Evolutionary conservation across 92 coral and sea anemone species (phyloP).

Genomic region (Phymanthus crucifer): DNA sequence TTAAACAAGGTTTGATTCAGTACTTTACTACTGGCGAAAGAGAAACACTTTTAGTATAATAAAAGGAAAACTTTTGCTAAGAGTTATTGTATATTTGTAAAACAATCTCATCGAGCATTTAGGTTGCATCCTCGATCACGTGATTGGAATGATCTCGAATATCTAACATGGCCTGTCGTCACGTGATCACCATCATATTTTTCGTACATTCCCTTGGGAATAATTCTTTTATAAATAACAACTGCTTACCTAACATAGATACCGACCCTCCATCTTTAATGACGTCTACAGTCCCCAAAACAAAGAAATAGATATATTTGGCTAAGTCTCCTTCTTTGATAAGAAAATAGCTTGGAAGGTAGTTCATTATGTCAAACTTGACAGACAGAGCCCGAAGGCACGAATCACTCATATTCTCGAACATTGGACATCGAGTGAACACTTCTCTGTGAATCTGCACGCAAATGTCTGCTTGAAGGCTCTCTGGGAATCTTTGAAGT

Average conservation of each 20-base stretch:
- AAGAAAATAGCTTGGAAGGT: slow-evolving; percentile 71
- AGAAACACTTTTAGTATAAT: too few relatives aligned
- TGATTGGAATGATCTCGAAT: too few relatives aligned
- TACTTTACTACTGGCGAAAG: too few relatives aligned
- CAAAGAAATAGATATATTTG: slow-evolving; percentile 76
- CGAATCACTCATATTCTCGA: slow-evolving; percentile 66
- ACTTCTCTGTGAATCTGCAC: slow-evolving; percentile 69
- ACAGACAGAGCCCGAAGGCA: slow-evolving; percentile 80
- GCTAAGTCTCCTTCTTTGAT: slow-evolving; percentile 89
- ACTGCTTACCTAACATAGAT: slow-evolving; percentile 61
- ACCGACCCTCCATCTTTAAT: slow-evolving; percentile 57
- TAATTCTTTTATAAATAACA: not conserved
- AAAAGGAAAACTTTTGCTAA: too few relatives aligned
- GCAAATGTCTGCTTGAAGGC: slow-evolving; percentile 93
- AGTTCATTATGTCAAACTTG: slow-evolving; percentile 66
- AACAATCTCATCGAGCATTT: too few relatives aligned
- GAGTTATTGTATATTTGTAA: too few relatives aligned
- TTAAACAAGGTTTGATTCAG: too few relatives aligned
- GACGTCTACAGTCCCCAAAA: slow-evolving; percentile 79
- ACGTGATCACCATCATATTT: too few relatives aligned
- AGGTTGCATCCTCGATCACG: too few relatives aligned
- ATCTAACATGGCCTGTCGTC: too few relatives aligned
- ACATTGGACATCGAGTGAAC: slow-evolving; percentile 59
- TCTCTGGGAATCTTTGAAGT: slow-evolving; percentile 84
- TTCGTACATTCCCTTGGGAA: too few relatives aligned